Percentiles rank a stretch among this genome's conserved stretches.
These are phyloP conservation scores for Amyelois transitella DNA, from an alignment of 1,140 invertebrate genomes.

Conservation along the genomic window DNA sequence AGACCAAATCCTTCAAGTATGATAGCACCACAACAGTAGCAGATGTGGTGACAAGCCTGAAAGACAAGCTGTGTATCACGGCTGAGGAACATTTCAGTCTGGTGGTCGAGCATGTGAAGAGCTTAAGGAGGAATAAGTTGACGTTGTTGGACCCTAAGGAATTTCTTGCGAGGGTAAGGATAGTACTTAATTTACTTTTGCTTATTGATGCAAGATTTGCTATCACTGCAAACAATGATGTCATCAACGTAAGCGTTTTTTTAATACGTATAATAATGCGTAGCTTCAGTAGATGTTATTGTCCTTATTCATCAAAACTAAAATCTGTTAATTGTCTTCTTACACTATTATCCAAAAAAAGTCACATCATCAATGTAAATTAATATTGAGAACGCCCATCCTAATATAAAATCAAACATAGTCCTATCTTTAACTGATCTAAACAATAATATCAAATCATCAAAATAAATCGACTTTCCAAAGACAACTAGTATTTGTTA, in stretches of 20 bases:
- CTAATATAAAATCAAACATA: no score
- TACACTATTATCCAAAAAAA: no score
- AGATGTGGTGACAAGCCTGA: constrained; percentile 89
- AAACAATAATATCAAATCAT: background rate
- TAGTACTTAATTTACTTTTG: constrained; percentile 1
- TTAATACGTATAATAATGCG: no score
- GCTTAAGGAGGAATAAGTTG: constrained; percentile 87
- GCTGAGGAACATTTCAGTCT: constrained; percentile 90
- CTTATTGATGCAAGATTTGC: no score
- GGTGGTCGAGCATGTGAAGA: constrained; percentile 93
- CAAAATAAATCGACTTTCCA: no score
- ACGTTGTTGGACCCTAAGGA: constrained; percentile 89
- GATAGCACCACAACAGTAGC: constrained; percentile 91
- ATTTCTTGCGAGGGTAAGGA: constrained; percentile 85
- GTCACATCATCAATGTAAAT: no score
- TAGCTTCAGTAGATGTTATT: no score
- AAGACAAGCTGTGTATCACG: constrained; percentile 89
- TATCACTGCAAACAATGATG: no score
- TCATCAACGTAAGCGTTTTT: no score
- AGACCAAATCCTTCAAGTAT: constrained; percentile 97
- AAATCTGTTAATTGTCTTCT: no score
- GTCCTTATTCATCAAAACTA: no score
- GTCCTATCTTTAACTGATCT: background rate
- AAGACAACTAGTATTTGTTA: background rate
- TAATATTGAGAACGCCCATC: no score